These are phyloP conservation scores for Brienomyrus longianalis DNA, from an alignment of 2,113 vertebrate species.

Conservation along the genomic window DNA sequence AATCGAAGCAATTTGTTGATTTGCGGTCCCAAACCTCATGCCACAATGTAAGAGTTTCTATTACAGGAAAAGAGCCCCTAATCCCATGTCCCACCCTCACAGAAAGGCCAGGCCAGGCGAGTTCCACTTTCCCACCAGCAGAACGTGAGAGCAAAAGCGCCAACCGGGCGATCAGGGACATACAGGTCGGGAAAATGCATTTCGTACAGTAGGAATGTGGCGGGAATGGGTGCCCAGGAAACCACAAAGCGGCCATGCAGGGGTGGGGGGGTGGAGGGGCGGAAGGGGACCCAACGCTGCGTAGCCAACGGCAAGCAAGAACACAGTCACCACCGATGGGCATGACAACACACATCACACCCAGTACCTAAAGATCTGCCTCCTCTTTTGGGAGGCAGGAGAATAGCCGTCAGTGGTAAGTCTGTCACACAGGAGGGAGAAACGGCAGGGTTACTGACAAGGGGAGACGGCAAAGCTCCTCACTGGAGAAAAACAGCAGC, in stretches of 20 bases:
- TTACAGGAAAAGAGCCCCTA: background rate
- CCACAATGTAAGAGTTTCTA: background rate
- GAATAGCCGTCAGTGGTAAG: conserved; percentile 87
- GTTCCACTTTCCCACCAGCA: background rate
- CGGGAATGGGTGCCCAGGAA: conserved; percentile 34
- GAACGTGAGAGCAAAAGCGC: background rate
- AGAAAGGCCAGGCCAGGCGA: background rate
- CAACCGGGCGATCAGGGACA: background rate
- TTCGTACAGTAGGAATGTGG: conserved; percentile 43
- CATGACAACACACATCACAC: conserved; percentile 68
- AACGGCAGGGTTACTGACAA: conserved; percentile 57
- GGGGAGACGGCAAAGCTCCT: conserved; percentile 22
- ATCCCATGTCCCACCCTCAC: background rate
- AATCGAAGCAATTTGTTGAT: background rate
- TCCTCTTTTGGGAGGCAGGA: conserved; percentile 86
- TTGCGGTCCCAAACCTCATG: background rate
- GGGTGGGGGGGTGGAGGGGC: background rate
- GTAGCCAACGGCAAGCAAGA: conserved; percentile 64
- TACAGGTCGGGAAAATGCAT: conserved; percentile 41
- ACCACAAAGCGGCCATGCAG: conserved; percentile 15
- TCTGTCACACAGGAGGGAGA: conserved; percentile 75
- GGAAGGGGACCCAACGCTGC: conserved; percentile 29
- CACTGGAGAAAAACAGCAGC: background rate
- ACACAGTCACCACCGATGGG: conserved; percentile 59
- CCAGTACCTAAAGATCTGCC: conserved; percentile 89